Evolutionary conservation across 2,797 vertebrate genomes (phyloP).

Genomic region (Peromyscus nudipes): DNA sequence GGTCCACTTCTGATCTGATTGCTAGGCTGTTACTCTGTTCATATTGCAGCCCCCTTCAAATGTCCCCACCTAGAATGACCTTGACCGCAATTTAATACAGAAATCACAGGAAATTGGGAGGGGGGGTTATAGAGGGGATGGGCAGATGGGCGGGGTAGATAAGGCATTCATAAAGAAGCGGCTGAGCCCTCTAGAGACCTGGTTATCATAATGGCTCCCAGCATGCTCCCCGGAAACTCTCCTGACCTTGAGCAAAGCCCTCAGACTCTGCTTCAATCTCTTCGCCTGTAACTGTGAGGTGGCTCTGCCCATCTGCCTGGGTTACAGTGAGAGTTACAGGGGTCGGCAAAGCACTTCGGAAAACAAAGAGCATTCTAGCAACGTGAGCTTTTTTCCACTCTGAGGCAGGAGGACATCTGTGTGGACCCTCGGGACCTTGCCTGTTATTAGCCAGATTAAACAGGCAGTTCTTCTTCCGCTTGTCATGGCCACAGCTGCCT

Average conservation of each 20-base stretch:
- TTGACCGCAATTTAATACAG: background rate
- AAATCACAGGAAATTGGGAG: background rate
- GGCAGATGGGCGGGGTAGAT: background rate
- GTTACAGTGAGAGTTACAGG: background rate
- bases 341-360: background rate
- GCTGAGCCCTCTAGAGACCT: constrained; percentile 2
- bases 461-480: constrained; percentile 36
- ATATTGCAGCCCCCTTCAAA: background rate
- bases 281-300: background rate
- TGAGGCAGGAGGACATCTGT: constrained; percentile 60
- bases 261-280: constrained; percentile 1
- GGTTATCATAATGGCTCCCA: background rate
- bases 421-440: constrained; percentile 51
- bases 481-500: constrained; percentile 46
- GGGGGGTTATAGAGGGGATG: background rate
- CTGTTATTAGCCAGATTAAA: constrained; percentile 71
- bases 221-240: background rate
- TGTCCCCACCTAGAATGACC: background rate
- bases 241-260: background rate
- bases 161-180: background rate
- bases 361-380: background rate
- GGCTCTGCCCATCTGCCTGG: constrained; percentile 15
- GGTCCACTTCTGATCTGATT: background rate
- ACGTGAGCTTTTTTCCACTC: background rate
- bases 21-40: background rate